These are phyloP conservation scores for Anthoscopus minutus DNA, from an alignment of 2,113 vertebrate genomes.

Conservation along the genomic window DNA sequence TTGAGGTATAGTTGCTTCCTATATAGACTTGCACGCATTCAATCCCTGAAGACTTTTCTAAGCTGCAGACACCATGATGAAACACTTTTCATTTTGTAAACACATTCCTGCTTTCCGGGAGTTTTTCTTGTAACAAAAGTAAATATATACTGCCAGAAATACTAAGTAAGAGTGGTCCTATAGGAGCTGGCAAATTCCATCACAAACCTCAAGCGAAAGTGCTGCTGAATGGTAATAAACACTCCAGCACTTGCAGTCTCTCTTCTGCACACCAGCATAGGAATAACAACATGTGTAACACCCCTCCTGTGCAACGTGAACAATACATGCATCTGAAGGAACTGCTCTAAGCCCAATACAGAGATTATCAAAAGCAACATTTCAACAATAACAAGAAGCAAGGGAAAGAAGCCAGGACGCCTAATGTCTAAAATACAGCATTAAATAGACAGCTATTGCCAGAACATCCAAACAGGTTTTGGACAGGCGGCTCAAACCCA, in stretches of 20 bases:
- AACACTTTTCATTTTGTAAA: slow-evolving; percentile 51
- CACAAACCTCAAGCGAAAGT: not conserved
- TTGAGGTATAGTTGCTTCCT: not conserved
- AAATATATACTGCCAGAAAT: slow-evolving; percentile 21
- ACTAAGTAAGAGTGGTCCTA: slow-evolving; percentile 16
- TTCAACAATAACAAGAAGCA: not conserved
- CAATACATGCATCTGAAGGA: not conserved
- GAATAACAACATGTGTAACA: not conserved
- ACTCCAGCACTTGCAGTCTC: not conserved
- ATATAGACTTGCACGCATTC: not conserved
- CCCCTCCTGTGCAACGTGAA: not conserved
- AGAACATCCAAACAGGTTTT: not conserved
- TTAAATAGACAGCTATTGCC: not conserved
- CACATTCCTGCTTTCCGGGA: not conserved
- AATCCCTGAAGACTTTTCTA: not conserved
- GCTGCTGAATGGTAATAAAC: slow-evolving; percentile 14
- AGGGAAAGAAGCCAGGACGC: not conserved
- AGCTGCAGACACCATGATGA: slow-evolving; percentile 38
- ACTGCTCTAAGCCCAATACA: not conserved
- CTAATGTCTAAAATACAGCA: not conserved
- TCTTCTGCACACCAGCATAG: not conserved
- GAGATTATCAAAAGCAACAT: not conserved
- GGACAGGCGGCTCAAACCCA: not conserved
- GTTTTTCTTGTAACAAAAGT: slow-evolving; percentile 41
- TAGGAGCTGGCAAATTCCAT: slow-evolving; percentile 18